phyloP scores from a whole-genome alignment of 1,140 invertebrate genomes.

The Tribolium madens region DNA sequence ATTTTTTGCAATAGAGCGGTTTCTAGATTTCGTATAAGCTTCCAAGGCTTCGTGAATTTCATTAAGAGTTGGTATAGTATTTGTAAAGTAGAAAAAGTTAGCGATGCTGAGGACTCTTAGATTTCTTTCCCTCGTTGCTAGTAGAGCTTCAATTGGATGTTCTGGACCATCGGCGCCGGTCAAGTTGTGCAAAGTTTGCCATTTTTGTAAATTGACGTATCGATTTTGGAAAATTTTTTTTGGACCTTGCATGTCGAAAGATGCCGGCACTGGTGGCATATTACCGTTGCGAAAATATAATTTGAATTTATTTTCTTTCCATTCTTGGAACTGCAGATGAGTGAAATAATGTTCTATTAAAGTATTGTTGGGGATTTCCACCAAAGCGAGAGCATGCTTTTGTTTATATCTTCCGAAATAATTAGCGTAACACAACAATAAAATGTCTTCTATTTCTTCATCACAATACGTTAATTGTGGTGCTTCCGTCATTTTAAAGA shows the following conservation, averaged over 20 bases:
- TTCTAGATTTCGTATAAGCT: slow-evolving; percentile 11
- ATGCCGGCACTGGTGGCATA: not conserved
- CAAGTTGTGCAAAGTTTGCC: not conserved
- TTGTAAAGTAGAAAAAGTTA: slow-evolving; percentile 7
- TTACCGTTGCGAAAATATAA: not conserved
- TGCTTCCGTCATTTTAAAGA: slow-evolving; percentile 36
- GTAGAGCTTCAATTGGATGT: not conserved
- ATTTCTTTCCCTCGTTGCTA: slow-evolving; percentile 11
- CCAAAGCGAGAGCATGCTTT: not conserved
- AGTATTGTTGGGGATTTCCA: slow-evolving; percentile 3
- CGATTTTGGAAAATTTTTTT: slow-evolving; percentile 1
- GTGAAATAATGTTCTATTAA: slow-evolving; percentile 8
- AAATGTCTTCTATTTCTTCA: slow-evolving; percentile 31
- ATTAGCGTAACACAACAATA: slow-evolving; percentile 34
- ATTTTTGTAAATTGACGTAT: slow-evolving; percentile 20
- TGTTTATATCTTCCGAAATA: slow-evolving; percentile 35
- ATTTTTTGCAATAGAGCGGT: not conserved
- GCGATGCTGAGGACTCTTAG: slow-evolving; percentile 16
- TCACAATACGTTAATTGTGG: slow-evolving; percentile 28
- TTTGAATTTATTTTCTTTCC: not conserved
- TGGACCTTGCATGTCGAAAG: slow-evolving; percentile 15
- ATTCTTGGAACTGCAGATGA: not conserved
- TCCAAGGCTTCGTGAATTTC: slow-evolving; percentile 27
- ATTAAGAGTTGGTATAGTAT: slow-evolving; percentile 8
- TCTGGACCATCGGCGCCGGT: not conserved